phyloP scores from a whole-genome alignment of 37 sponge, comb jelly and placozoan genomes.

The Cladorhizidae sp. region DNA sequence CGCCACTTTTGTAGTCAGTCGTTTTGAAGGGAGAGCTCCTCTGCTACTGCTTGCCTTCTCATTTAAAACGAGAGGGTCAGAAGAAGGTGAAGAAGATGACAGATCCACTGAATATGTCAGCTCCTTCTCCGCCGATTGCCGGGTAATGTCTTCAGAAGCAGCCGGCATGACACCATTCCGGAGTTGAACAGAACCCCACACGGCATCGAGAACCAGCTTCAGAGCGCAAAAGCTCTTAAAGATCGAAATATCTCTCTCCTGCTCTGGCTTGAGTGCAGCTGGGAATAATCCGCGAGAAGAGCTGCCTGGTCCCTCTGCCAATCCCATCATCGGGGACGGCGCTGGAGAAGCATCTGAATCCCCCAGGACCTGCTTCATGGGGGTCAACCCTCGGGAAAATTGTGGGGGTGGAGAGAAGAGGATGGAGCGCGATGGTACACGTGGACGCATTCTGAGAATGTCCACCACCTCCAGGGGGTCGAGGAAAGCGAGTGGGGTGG shows the following conservation, averaged over 20 bases:
- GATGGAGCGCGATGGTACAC: slow-evolving; percentile 32
- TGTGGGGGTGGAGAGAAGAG: slow-evolving; percentile 44
- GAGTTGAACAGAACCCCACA: slow-evolving; percentile 47
- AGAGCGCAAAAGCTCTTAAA: slow-evolving; percentile 79
- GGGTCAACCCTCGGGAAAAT: slow-evolving; percentile 59
- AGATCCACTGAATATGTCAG: not conserved
- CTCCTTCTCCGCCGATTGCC: not conserved
- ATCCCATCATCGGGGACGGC: not conserved
- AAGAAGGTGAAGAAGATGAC: no score
- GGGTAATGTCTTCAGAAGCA: not conserved
- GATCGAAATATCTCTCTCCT: slow-evolving; percentile 85
- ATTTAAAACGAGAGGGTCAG: not conserved
- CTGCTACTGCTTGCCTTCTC: not conserved
- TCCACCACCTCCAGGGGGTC: slow-evolving; percentile 84
- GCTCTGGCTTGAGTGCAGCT: slow-evolving; percentile 56
- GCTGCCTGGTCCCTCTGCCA: not conserved
- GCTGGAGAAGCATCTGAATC: slow-evolving; percentile 20
- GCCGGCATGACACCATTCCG: slow-evolving; percentile 20
- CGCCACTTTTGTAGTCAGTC: not conserved
- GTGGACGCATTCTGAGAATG: slow-evolving; percentile 76
- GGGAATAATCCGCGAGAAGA: not conserved
- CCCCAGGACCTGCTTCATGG: slow-evolving; percentile 16
- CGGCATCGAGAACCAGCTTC: slow-evolving; percentile 74
- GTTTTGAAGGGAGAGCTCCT: not conserved
- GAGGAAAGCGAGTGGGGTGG: slow-evolving; percentile 74